Evolutionary conservation across 2,888 invertebrate species (phyloP), one percentile per base, ranked within the genome.

Genomic region (Marasmarcha lunaedactyla): DNA sequence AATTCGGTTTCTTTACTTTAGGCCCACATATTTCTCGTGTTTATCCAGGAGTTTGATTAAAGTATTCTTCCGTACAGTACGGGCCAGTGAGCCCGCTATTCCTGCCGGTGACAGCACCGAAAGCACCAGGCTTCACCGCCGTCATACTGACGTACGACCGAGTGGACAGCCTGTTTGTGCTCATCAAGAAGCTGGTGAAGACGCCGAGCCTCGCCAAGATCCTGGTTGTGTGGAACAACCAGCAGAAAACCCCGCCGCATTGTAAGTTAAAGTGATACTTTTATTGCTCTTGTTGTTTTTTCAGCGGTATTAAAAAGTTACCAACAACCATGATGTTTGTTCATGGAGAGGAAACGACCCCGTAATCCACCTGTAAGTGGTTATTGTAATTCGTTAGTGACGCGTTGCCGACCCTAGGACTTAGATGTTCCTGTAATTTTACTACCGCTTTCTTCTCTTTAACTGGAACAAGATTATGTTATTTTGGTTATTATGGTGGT

Each of bases 211-310:
- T 98, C 20, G 90, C 92, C 54, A 97, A 96, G 83, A 91, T 98
- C 48, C 81, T 98, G 25, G 95, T 98, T 15, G 88, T 98, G 46
- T 98, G 98, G 98, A 98, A 98, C 76, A 96, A 97, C 73, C 97
- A 96, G 72, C 89, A 89, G 49, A 95, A 95, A 71, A 79, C 88
- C 43, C 97, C 97, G 33, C 97, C 97, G 1, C 89, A 90, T 48
- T 86, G 95, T 95, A 73, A 89, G 87, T 85, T 57, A 42, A 12
- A 37, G n/a, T n/a, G n/a, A n/a, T n/a, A n/a, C n/a, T n/a, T 35
- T 36, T 15, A 15, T 20, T 10, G 33, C 37, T 11, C 5, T 7
- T 11, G 27, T 40, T 35, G n/a, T 11, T 11, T 5, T 10, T 10
- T 5, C 5, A 10, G 9, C 4, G n/a, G 10, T 5, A 33, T 11